These are phyloP conservation scores for Hydractinia symbiolongicarpus DNA, from an alignment of 30 jellyfish, hydroid and myxozoan genomes.

Conservation along the genomic window DNA sequence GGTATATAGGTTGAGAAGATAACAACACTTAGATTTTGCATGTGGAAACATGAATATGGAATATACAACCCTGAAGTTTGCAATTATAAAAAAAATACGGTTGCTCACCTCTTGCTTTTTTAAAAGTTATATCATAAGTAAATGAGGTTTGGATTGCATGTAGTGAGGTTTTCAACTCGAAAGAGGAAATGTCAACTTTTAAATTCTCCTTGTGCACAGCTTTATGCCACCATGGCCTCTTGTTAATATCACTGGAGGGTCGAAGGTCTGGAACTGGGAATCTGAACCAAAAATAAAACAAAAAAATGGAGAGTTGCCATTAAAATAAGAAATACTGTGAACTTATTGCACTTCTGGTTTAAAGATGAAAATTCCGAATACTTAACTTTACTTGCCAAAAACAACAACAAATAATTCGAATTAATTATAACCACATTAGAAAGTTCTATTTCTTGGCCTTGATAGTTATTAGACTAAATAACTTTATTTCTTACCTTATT, in stretches of 20 bases:
- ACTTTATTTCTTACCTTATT: slow-evolving; percentile 42
- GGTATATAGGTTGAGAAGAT: no score
- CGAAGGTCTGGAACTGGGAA: slow-evolving; percentile 96
- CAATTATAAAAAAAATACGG: no score
- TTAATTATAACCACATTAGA: no score
- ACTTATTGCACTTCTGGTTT: no score
- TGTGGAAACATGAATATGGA: no score
- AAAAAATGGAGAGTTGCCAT: neutral
- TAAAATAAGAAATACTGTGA: neutral
- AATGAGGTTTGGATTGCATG: slow-evolving; percentile 30
- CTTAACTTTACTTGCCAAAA: no score
- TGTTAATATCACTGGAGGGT: slow-evolving; percentile 86
- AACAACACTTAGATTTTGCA: no score
- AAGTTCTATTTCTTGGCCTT: no score
- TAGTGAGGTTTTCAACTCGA: slow-evolving; percentile 58
- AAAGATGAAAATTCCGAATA: no score
- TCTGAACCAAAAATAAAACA: slow-evolving; percentile 24
- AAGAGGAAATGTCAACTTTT: slow-evolving; percentile 25
- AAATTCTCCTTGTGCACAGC: slow-evolving; percentile 57
- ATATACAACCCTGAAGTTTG: no score
- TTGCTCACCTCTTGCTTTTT: slow-evolving; percentile 58
- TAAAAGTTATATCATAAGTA: slow-evolving; percentile 64
- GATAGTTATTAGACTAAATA: no score
- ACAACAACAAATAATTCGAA: no score
- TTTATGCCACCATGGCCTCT: slow-evolving; percentile 94